Percentiles rank a stretch among this genome's conserved stretches.
Evolutionary conservation across 1,140 invertebrate genomes (phyloP).

Genomic region (Hermatobates lingyangjiaoensis): DNA sequence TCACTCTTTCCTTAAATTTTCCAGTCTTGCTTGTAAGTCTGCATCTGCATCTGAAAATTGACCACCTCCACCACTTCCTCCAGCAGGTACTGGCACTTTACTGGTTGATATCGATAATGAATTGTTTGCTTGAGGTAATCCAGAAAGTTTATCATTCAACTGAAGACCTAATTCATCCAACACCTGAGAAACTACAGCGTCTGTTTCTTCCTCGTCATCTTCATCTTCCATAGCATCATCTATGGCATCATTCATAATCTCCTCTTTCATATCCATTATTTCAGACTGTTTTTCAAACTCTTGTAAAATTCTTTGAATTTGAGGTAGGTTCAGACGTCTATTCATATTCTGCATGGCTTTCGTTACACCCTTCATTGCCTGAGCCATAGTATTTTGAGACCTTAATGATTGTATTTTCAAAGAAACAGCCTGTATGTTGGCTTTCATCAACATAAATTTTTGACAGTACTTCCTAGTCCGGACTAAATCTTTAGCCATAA

Average conservation of each 20-base stretch:
- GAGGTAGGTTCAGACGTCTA: constrained; percentile 87
- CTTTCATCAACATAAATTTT: constrained; percentile 99
- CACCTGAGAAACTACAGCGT: constrained; percentile 81
- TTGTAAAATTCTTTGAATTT: constrained; percentile 97
- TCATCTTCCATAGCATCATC: constrained; percentile 98
- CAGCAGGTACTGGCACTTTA: constrained; percentile 32
- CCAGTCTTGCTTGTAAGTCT: constrained; percentile 81
- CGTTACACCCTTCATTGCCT: constrained; percentile 98
- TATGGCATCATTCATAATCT: constrained; percentile 99
- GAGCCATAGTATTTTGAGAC: constrained; percentile 97
- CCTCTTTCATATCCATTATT: constrained; percentile 99
- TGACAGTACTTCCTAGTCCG: constrained; percentile 87
- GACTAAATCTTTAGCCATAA: constrained; percentile 98
- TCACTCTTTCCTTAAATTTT: constrained; percentile 82
- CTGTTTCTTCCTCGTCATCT: constrained; percentile 93
- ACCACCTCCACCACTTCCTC: constrained; percentile 28
- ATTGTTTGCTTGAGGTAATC: constrained; percentile 55
- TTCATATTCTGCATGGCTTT: constrained; percentile 99
- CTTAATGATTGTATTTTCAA: constrained; percentile 95
- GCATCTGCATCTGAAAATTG: constrained; percentile 70
- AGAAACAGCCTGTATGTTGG: constrained; percentile 97
- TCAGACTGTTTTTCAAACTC: constrained; percentile 99
- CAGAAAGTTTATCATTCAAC: constrained; percentile 70
- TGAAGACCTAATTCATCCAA: constrained; percentile 93
- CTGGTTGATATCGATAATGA: constrained; percentile 31